Evolutionary conservation across 2,797 vertebrate species (phyloP), one percentile per base, ranked within the genome.

Genomic region (Carduelis carduelis): DNA sequence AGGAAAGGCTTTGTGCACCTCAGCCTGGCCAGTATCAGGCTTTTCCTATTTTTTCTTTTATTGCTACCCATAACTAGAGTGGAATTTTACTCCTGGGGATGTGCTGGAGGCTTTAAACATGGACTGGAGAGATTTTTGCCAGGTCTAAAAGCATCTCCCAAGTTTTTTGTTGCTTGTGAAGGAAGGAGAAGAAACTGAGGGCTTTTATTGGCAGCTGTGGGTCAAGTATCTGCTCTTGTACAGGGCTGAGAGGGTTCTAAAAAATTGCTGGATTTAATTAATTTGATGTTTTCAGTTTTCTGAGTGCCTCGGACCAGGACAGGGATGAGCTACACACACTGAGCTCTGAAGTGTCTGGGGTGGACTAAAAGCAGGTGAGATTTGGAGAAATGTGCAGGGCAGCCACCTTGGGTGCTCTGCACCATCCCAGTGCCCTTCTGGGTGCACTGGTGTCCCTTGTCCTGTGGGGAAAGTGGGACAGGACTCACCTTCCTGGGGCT

Each of bases 271-370:
- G 0, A 6, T 39, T 69, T 30, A 5, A 37, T 61, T 39, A 39
- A 53, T 84, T 39, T 14, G 37, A 9, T 65, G 18, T 8, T 20
- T 53, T 78, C 34, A 6, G 7, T 61, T 79, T 7, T 32, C 39
- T n/a, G 49, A 15, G 17, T 9, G 32, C 18, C 27, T 4, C 7
- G 6, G 37, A 37, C 35, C 3, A 8, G 24, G 35, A 3, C 46
- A 23, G 53, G 1, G 2, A 28, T 26, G 39, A 15, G 35, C 46
- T 21, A 22, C 10, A 41, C 7, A 2, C 0, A 0, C 34, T 53
- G 71, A 82, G 80, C 83, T 50, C 26, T 1, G 5, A 70, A 78
- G n/a, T 19, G 28, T 5, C 0, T 0, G 1, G 2, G 11, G 17
- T 32, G 44, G 32, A 6, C 53, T 55, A 43, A 43, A 79, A 11